Evolutionary conservation across 1,140 invertebrate species (phyloP).

Genomic region (Drosophila malerkotliana): DNA sequence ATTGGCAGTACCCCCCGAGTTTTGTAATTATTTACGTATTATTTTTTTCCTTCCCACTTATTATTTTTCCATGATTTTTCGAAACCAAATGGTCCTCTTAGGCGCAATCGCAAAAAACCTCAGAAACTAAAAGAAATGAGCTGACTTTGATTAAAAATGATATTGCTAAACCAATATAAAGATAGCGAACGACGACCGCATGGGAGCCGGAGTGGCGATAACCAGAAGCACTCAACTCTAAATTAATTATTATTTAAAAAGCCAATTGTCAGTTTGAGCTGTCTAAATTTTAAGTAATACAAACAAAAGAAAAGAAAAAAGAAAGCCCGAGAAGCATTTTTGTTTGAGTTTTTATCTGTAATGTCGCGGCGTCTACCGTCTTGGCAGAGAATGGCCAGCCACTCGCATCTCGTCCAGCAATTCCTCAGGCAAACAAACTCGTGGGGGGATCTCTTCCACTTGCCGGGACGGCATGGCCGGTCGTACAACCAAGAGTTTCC

Average conservation of each 20-base stretch:
- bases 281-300: slow-evolving; percentile 61
- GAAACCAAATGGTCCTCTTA: slow-evolving; percentile 28
- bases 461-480: background rate
- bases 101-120: background rate
- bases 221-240: slow-evolving; percentile 52
- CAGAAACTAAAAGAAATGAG: slow-evolving; percentile 12
- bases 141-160: slow-evolving; percentile 37
- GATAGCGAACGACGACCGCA: slow-evolving; percentile 43
- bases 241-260: slow-evolving; percentile 51
- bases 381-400: background rate
- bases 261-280: slow-evolving; percentile 52
- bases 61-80: slow-evolving; percentile 16
- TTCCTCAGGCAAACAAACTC: background rate
- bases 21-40: slow-evolving; percentile 63
- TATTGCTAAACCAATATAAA: slow-evolving; percentile 55
- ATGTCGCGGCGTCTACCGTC: background rate
- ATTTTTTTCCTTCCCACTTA: slow-evolving; percentile 36
- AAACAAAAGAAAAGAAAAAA: slow-evolving; percentile 27
- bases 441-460: background rate
- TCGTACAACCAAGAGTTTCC: background rate
- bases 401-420: background rate
- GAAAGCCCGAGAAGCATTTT: slow-evolving; percentile 4
- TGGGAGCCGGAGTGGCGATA: slow-evolving; percentile 26
- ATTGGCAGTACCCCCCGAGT: slow-evolving; percentile 56
- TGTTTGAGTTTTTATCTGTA: slow-evolving; percentile 7